Base-by-base conservation (phyloP, 2,888 invertebrate genomes). In the Podabrus alpinus region DNA sequence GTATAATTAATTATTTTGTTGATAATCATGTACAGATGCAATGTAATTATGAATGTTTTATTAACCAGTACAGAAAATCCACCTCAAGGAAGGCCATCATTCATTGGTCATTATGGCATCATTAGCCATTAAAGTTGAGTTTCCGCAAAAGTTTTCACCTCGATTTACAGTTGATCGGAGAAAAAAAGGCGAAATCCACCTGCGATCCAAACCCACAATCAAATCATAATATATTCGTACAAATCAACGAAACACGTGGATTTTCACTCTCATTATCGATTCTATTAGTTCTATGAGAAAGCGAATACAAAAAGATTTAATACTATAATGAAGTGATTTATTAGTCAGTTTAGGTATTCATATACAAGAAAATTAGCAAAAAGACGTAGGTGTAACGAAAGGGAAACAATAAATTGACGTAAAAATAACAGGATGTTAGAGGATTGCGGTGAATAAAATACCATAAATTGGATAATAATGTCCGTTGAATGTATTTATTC, bases 391-490 rank as follows among this genome's bases (percentile, higher is more conserved):
- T 45, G 45, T 45, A 45, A 45, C 45, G 45, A 45, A 45, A 45
- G 45, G 45, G 45, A 45, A 45, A 45, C 45, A 45, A 45, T 45
- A 45, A 45, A 45, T 45, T 45, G 45, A 45, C 45, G 45, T 45
- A 75, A 80, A 77, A 64, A 19, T 21, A 21, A 79, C 82, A 84
- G 84, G 84, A 84, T 84, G 84, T 84, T 83, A 82, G 83, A 83
- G 81, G 81, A 73, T 79, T 72, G 78, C 73, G 71, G 68, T 73
- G 79, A 82, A 80, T 80, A 80, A 77, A 79, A 81, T 77, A 77
- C 76, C 78, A 73, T 79, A 82, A 81, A 83, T 82, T 82, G 81
- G 80, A 82, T 83, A 83, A 82, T 83, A 81, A 81, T 81, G 78
- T 75, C 78, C 71, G 66, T 61, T 68, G 74, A 77, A 74, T 80